These are phyloP conservation scores for Epinotia brunnichana DNA, from an alignment of 2,888 invertebrate genomes.

Conservation along the genomic window DNA sequence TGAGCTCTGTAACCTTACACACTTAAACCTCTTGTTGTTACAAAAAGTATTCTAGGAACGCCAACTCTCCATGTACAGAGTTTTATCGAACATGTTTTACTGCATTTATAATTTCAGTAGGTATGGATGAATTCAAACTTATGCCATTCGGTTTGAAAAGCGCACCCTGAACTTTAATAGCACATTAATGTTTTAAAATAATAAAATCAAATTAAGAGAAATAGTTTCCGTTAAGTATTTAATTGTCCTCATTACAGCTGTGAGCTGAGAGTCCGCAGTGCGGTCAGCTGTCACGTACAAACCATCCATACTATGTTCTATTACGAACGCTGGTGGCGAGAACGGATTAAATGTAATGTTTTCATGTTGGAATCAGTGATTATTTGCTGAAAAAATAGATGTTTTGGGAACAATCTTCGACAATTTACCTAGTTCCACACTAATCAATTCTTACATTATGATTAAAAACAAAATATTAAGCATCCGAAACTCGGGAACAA, in stretches of 20 bases:
- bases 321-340: background rate
- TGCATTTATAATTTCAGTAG: too few species aligned
- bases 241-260: constrained; percentile 27
- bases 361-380: constrained; percentile 1
- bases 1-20: too few species aligned
- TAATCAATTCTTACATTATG: too few species aligned
- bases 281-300: constrained; percentile 37
- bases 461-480: too few species aligned
- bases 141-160: background rate
- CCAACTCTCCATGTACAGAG: too few species aligned
- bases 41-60: too few species aligned
- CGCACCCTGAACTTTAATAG: too few species aligned
- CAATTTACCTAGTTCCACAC: too few species aligned
- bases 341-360: background rate
- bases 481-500: too few species aligned
- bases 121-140: background rate
- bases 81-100: too few species aligned
- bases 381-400: background rate
- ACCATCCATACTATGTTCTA: background rate
- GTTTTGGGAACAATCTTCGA: too few species aligned
- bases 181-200: background rate
- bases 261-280: constrained; percentile 15
- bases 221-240: constrained; percentile 23
- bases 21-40: too few species aligned
- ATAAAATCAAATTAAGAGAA: background rate